phyloP scores from a whole-genome alignment of 2,888 invertebrate species.

The Plebejus melissa region DNA sequence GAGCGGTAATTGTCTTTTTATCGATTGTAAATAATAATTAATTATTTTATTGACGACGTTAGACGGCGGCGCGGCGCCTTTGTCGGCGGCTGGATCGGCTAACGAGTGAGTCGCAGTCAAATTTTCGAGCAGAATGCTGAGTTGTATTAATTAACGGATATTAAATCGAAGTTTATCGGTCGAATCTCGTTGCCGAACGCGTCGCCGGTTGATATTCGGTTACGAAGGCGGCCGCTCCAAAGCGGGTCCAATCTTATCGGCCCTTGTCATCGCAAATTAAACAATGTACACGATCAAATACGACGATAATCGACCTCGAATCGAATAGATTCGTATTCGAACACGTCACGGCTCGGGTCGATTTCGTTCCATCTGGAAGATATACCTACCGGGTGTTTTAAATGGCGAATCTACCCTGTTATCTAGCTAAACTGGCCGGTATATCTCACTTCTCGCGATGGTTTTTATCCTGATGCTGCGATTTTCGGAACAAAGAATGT shows the following conservation, averaged over 20 bases:
- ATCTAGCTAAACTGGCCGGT: constrained; percentile 57
- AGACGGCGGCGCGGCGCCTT: constrained; percentile 62
- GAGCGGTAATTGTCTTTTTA: constrained; percentile 16
- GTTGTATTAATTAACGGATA: constrained; percentile 78
- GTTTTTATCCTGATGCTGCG: constrained; percentile 65
- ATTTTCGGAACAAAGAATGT: constrained; percentile 75
- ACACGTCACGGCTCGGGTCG: constrained; percentile 41
- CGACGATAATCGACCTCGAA: constrained; percentile 39
- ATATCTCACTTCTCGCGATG: constrained; percentile 71
- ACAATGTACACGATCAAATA: constrained; percentile 72
- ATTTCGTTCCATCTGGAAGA: constrained; percentile 50
- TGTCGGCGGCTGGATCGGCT: constrained; percentile 69
- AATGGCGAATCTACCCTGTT: background rate
- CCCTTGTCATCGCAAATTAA: constrained; percentile 70
- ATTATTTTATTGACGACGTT: constrained; percentile 75
- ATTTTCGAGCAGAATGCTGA: constrained; percentile 70
- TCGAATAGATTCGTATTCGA: constrained; percentile 43
- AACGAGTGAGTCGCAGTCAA: constrained; percentile 70
- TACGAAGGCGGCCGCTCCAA: constrained; percentile 56
- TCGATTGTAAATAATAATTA: constrained; percentile 68
- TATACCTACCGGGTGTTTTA: background rate
- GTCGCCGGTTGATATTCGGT: constrained; percentile 62
- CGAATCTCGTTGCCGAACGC: constrained; percentile 75
- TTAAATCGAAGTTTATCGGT: constrained; percentile 76
- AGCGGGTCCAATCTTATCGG: constrained; percentile 60